Evolutionary conservation across 2,888 invertebrate species (phyloP).

Genomic region (Drosophila trichaetosa): DNA sequence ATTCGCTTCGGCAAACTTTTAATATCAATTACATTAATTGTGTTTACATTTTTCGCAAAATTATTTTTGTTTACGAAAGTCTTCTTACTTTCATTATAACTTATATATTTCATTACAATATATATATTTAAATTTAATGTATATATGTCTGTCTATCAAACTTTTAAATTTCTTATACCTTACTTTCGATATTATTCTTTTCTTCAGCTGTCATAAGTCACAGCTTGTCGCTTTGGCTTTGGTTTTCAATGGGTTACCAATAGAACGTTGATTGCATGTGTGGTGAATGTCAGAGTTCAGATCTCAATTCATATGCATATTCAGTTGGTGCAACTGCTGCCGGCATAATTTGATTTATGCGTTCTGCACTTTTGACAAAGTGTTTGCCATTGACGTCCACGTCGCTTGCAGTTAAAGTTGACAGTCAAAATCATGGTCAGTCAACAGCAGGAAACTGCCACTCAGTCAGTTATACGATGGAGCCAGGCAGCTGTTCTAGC

Average conservation of each 20-base stretch:
- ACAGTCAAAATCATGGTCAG: conserved; percentile 5
- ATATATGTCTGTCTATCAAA: neutral
- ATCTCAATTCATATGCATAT: conserved; percentile 47
- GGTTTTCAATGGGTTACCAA: conserved; percentile 51
- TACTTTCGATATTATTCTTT: neutral
- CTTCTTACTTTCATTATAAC: neutral
- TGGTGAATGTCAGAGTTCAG: conserved; percentile 12
- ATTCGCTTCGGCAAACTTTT: neutral
- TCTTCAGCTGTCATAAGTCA: neutral
- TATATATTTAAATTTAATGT: neutral
- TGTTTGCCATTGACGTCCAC: conserved; percentile 62
- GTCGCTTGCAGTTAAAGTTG: conserved; percentile 24
- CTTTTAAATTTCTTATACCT: neutral
- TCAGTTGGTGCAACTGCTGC: conserved; percentile 30
- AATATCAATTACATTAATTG: neutral
- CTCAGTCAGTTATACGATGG: conserved; percentile 14
- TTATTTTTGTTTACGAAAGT: neutral
- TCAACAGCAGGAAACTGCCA: conserved; percentile 13
- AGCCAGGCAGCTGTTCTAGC: conserved; percentile 21
- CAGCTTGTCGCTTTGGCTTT: neutral
- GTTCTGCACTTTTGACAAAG: conserved; percentile 71
- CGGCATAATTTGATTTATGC: conserved; percentile 69
- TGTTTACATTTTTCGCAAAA: neutral
- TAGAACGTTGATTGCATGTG: conserved; percentile 51
- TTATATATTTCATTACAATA: neutral